Percentiles rank a stretch among this genome's conserved stretches.
These are phyloP conservation scores for Phymorhynchus buccinoides DNA, from an alignment of 1,140 invertebrate species.

Conservation along the genomic window DNA sequence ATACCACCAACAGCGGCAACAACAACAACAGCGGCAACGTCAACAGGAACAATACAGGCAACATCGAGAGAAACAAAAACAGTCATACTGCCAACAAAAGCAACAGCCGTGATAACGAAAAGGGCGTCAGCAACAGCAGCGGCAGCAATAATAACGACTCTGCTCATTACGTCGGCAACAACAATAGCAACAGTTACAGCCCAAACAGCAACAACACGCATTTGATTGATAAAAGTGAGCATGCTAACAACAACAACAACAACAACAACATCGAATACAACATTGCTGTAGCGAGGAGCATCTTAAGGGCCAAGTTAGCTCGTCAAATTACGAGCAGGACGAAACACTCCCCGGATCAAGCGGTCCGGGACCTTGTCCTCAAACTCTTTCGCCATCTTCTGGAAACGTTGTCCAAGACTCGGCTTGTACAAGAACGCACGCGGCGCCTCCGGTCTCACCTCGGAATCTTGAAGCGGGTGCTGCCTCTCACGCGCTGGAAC, in stretches of 20 bases:
- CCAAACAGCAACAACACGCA: neutral
- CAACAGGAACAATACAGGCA: neutral
- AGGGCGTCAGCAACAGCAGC: too few species aligned
- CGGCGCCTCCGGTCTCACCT: neutral
- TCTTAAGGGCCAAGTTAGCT: neutral
- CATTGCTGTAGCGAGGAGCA: neutral
- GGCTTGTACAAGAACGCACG: neutral
- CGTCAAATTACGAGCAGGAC: neutral
- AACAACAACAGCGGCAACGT: neutral
- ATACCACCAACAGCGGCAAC: neutral
- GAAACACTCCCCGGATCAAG: neutral
- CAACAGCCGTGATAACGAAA: too few species aligned
- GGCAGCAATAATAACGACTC: too few species aligned
- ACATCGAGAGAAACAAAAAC: neutral
- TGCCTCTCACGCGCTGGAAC: neutral
- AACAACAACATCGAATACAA: neutral
- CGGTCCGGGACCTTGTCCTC: neutral
- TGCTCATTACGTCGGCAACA: neutral
- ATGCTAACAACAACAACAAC: neutral
- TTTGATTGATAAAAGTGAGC: too few species aligned
- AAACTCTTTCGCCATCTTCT: neutral
- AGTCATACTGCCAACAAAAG: neutral
- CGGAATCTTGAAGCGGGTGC: neutral
- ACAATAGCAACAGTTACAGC: neutral
- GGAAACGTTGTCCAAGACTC: neutral